Evolutionary conservation across 2,113 vertebrate genomes (phyloP), one percentile per base, ranked within the genome.

Genomic region (Emydura subglobosa): DNA sequence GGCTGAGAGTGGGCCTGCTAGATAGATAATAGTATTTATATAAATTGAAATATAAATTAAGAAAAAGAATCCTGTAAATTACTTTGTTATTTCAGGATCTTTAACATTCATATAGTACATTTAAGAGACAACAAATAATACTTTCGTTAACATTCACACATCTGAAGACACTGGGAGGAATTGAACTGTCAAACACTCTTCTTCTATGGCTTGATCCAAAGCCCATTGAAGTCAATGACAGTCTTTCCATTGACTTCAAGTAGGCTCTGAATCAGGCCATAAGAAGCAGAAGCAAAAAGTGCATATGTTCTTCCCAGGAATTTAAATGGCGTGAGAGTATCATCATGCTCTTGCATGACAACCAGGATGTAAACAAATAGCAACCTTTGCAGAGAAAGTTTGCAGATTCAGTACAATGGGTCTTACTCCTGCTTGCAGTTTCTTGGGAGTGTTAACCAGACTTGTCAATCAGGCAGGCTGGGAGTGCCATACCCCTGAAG

Each of bases 331-430:
- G 42, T 87, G 81, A 34, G 84, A 89, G 31, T 81, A 47, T 91
- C 51, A 61, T 84, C 57, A 86, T 2, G 9, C n/a, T 84, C 49
- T 72, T 76, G 74, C 3, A 85, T 85, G 72, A 90, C 95, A 91
- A 85, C 39, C 44, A 82, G 76, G 39, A n/a, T 83, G 74, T 91
- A 93, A 96, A 93, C 10, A 5, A 74, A 82, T 92, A 88, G 81
- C 91, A 2, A 21, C 65, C n/a, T 83, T 88, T 89, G 83, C 65
- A 74, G 81, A 9, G 13, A 86, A 80, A 95, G 74, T 12, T 27
- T 10, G 53, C 39, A 86, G 92, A 92, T 86, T 29, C 17, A 50
- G 44, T 57, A 6, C 57, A 53, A 10, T 93, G 88, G 72, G 91
- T 78, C 44, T 86, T 53, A 44, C 87, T 89, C 49, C 54, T 94